Evolutionary conservation across 37 sponge, comb jelly and placozoan genomes (phyloP).

Genomic region (Bolinopsis microptera): DNA sequence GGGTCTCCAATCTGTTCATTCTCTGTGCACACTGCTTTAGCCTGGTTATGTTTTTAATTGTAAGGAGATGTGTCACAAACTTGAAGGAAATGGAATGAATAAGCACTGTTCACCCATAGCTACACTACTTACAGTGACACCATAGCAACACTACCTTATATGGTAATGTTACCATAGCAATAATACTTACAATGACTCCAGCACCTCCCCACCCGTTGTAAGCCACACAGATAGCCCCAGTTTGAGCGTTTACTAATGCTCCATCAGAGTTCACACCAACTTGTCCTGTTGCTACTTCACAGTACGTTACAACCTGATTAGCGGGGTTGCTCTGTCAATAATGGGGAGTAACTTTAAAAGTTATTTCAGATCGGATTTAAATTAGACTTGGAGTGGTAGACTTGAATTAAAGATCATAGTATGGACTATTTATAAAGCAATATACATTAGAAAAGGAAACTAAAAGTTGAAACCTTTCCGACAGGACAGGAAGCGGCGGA

Average conservation of each 20-base stretch:
- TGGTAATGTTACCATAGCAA: not conserved
- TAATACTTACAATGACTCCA: conserved; percentile 34
- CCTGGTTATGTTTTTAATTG: not conserved
- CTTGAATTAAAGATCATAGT: too few species aligned
- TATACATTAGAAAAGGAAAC: too few species aligned
- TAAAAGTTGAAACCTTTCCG: not conserved
- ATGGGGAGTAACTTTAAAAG: too few species aligned
- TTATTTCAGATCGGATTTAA: too few species aligned
- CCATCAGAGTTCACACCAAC: not conserved
- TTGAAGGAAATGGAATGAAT: too few species aligned
- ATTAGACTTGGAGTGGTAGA: too few species aligned
- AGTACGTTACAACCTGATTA: not conserved
- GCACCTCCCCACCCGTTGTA: not conserved
- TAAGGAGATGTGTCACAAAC: too few species aligned
- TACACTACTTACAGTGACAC: too few species aligned
- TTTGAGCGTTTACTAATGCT: not conserved
- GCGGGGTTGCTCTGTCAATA: too few species aligned
- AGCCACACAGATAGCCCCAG: not conserved
- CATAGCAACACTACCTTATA: too few species aligned
- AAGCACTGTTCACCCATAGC: too few species aligned
- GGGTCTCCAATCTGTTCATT: not conserved
- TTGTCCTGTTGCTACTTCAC: not conserved
- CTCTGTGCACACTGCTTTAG: not conserved
- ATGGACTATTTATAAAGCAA: too few species aligned
- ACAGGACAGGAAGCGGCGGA: not conserved